Evolutionary conservation across 2,888 invertebrate species (phyloP), one percentile per base, ranked within the genome.

Genomic region (Lycophotia porphyrea): DNA sequence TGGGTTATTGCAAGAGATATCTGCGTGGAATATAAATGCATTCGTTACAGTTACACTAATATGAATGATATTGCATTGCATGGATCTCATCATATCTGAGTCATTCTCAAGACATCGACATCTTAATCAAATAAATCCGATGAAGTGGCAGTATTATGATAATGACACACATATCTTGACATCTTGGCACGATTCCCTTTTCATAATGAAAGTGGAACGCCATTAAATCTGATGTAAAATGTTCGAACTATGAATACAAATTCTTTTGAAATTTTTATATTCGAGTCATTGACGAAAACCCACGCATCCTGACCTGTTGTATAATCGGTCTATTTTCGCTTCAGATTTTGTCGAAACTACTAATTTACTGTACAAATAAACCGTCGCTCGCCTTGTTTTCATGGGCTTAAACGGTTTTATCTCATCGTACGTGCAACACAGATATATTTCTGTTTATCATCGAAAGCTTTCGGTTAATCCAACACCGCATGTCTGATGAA

Each of bases 171-270:
- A 67, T 81, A 78, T 84, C 82, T 79, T 81, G 70, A 80, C 65
- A 67, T 83, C 74, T 83, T 83, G 84, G 76, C 76, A 79, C 68
- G 74, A 78, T 78, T 21, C 68, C 52, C 55, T 76, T 72, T 76
- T 78, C 66, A 52, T 74, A 82, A 76, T 55, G 27, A 74, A 39
- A 61, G 27, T 58, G 31, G 39, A 36, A 52, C 49, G 55, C 55
- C 31, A 36, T 69, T 39, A 47, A 71, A 64, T 71, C 36, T n/a
- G 55, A 69, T 77, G 58, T 87, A 77, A 80, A 76, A 80, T 65
- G 55, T 71, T 76, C 65, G 47, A 58, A 52, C 58, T 75, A 68
- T 76, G 87, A 87, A 85, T 81, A 81, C 63, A 71, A 77, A 85
- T 68, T 72, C 52, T 75, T 69, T 75, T 24, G 68, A 71, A 71